These are phyloP conservation scores for Genyomyrus donnyi DNA, from an alignment of 2,113 vertebrate genomes.

Conservation along the genomic window DNA sequence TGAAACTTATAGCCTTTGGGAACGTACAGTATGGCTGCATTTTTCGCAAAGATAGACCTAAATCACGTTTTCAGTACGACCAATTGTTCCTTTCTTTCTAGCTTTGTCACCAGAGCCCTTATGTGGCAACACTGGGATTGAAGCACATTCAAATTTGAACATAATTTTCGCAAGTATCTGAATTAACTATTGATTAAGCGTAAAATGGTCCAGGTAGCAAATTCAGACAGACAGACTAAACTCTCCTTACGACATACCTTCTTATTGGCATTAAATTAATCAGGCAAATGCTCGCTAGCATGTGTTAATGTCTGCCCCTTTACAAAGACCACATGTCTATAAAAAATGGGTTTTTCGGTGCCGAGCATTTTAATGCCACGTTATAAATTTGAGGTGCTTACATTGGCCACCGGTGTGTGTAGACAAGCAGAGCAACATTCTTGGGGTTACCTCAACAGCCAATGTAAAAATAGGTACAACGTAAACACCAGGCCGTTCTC, in stretches of 20 bases:
- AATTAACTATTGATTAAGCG: background rate
- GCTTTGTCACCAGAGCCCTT: background rate
- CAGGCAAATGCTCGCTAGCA: slow-evolving; percentile 15
- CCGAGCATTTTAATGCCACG: slow-evolving; percentile 6
- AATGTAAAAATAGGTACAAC: slow-evolving; percentile 9
- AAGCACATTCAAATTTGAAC: background rate
- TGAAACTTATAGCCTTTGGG: background rate
- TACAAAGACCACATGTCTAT: slow-evolving; percentile 5
- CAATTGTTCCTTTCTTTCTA: background rate
- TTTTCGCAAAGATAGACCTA: background rate
- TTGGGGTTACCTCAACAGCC: slow-evolving; percentile 13
- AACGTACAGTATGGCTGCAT: background rate
- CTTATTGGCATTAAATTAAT: slow-evolving; percentile 11
- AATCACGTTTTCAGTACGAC: background rate
- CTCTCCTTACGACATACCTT: background rate
- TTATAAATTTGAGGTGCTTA: slow-evolving; percentile 5
- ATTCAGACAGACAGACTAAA: slow-evolving; percentile 2
- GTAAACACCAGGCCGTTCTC: background rate
- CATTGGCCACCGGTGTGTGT: slow-evolving; percentile 17
- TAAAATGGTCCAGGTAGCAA: background rate
- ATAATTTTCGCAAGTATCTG: background rate
- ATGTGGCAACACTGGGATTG: background rate
- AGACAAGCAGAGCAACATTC: background rate
- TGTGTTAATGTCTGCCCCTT: slow-evolving; percentile 22
- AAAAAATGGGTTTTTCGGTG: slow-evolving; percentile 7